Conservation (phyloP, 2,888 invertebrate genomes). For the Pogonocherus hispidulus region DNA sequence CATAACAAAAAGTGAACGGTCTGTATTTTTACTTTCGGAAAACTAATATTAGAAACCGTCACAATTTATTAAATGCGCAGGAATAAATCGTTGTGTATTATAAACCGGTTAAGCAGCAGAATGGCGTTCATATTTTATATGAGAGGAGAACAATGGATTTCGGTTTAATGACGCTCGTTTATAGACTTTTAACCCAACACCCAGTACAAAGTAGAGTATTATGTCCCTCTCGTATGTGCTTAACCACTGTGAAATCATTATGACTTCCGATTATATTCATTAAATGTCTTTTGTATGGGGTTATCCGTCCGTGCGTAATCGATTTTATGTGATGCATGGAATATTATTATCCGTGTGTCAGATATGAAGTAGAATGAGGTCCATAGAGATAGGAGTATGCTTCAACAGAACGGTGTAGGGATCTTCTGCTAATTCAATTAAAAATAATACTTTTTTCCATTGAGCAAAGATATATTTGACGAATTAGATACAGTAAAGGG, state of each 20-base stretch:
- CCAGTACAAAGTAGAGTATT: slow-evolving; percentile 25
- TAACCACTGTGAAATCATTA: slow-evolving; percentile 59
- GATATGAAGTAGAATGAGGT: too few relatives aligned
- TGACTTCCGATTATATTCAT: slow-evolving; percentile 60
- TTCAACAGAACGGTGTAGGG: too few relatives aligned
- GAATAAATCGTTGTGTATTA: neutral
- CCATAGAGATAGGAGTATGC: too few relatives aligned
- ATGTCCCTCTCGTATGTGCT: slow-evolving; percentile 36
- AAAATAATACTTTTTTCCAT: too few relatives aligned
- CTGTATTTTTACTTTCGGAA: too few relatives aligned
- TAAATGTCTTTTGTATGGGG: slow-evolving; percentile 56
- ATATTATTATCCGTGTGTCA: slow-evolving; percentile 53
- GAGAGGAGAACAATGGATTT: neutral
- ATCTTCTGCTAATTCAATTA: too few relatives aligned
- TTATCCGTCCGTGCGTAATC: slow-evolving; percentile 56
- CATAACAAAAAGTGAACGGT: too few relatives aligned
- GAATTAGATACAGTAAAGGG: too few relatives aligned
- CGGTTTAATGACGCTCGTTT: slow-evolving; percentile 13
- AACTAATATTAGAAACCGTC: too few relatives aligned
- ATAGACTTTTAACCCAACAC: slow-evolving; percentile 16
- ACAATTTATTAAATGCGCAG: too few relatives aligned
- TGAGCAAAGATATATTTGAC: too few relatives aligned
- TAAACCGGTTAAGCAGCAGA: neutral
- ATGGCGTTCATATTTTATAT: neutral
- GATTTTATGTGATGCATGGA: slow-evolving; percentile 51